Percentiles rank a stretch among this genome's conserved stretches.
Conservation (phyloP, 2,113 vertebrate species). For the Isichthys henryi region DNA sequence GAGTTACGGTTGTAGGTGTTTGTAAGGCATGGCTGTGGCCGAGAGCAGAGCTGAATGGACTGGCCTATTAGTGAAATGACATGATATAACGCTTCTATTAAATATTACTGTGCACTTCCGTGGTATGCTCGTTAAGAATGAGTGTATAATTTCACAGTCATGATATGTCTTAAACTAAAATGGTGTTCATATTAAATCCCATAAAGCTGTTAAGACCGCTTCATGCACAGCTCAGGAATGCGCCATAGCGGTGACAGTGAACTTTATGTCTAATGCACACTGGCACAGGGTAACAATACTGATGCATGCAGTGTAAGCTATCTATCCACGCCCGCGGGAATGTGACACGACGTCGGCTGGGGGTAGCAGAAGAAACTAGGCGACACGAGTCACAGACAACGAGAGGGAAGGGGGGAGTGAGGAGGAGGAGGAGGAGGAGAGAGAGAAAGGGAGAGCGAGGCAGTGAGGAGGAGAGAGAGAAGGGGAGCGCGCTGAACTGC, state of each 20-base stretch:
- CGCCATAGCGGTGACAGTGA: background rate
- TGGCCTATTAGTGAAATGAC: background rate
- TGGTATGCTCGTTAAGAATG: no score
- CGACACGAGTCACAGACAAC: slow-evolving; percentile 28
- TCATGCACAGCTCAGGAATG: background rate
- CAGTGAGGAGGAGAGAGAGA: background rate
- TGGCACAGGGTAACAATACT: background rate
- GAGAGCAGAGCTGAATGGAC: background rate
- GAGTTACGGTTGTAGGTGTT: background rate
- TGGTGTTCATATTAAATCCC: background rate
- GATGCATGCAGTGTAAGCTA: background rate
- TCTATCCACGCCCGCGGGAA: slow-evolving; percentile 31
- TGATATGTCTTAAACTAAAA: background rate
- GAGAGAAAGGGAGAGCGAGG: background rate
- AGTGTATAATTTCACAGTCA: background rate
- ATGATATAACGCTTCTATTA: background rate
- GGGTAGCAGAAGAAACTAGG: slow-evolving; percentile 43
- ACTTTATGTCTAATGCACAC: background rate
- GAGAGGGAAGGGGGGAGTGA: slow-evolving; percentile 5
- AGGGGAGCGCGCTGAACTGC: background rate
- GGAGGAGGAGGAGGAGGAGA: background rate
- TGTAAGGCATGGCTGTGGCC: background rate
- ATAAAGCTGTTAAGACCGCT: background rate
- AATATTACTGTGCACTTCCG: background rate
- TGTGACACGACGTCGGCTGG: slow-evolving; percentile 56